phyloP scores from a whole-genome alignment of 2,888 invertebrate species.

The Apeira syringaria region DNA sequence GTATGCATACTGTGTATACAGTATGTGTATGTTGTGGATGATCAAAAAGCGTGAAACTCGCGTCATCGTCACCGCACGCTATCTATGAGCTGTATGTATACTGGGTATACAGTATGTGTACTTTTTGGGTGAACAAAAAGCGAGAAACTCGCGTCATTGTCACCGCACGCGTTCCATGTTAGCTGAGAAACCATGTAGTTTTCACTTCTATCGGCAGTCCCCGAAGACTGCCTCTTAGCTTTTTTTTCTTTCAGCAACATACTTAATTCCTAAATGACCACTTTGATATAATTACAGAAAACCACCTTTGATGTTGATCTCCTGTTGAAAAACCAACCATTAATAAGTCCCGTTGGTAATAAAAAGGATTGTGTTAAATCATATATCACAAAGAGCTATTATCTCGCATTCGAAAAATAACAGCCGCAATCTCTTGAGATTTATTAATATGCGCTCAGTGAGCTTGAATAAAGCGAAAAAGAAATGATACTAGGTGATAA shows the following conservation, averaged over 20 bases:
- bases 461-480: constrained; percentile 40
- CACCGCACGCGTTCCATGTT: too few relatives aligned
- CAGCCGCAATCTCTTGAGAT: constrained; percentile 52
- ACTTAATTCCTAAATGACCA: constrained; percentile 28
- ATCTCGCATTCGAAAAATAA: constrained; percentile 59
- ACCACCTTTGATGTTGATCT: constrained; percentile 58
- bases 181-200: too few relatives aligned
- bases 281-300: constrained; percentile 28
- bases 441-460: constrained; percentile 47
- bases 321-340: constrained; percentile 58
- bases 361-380: constrained; percentile 60
- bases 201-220: too few relatives aligned
- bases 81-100: too few relatives aligned
- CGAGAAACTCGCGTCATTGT: too few relatives aligned
- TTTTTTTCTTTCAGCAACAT: constrained; percentile 25
- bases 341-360: constrained; percentile 57
- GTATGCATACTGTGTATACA: too few relatives aligned
- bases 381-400: constrained; percentile 60
- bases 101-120: too few relatives aligned
- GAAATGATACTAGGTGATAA: constrained; percentile 39
- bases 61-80: too few relatives aligned
- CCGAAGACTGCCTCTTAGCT: too few relatives aligned
- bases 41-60: too few relatives aligned
- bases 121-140: too few relatives aligned
- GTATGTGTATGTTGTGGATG: too few relatives aligned